Percentiles rank a stretch among this genome's conserved stretches.
phyloP scores from a whole-genome alignment of 2,113 vertebrate species.

The Poecilia latipinna region DNA sequence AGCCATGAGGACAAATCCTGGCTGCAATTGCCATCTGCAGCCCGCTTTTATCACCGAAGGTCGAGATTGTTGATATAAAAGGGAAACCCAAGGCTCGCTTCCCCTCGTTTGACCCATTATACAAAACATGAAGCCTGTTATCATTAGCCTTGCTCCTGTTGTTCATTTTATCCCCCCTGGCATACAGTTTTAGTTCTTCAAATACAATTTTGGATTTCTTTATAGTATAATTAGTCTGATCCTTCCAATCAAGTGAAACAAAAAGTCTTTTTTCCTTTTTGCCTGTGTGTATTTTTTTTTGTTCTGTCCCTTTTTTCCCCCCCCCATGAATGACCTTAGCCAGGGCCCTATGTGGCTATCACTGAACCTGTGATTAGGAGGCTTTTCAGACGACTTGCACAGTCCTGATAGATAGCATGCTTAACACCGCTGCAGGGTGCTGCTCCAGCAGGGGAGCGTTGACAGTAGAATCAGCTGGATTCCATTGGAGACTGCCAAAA shows the following conservation, averaged over 20 bases:
- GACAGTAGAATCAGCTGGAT: constrained; percentile 61
- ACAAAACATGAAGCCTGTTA: constrained; percentile 29
- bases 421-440: constrained; percentile 59
- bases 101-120: constrained; percentile 44
- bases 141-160: constrained; percentile 20
- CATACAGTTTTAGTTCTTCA: neutral
- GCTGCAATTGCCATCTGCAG: constrained; percentile 43
- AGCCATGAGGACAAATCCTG: constrained; percentile 45
- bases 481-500: constrained; percentile 57
- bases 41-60: constrained; percentile 34
- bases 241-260: neutral
- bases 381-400: constrained; percentile 60
- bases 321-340: constrained; percentile 45
- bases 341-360: constrained; percentile 33
- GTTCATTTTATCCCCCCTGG: neutral
- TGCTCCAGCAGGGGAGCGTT: constrained; percentile 32
- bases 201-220: neutral
- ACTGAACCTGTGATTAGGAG: constrained; percentile 65
- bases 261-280: neutral
- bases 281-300: constrained; percentile 20
- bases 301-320: constrained; percentile 19
- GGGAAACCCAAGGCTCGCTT: constrained; percentile 43
- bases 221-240: neutral
- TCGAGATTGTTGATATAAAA: constrained; percentile 45
- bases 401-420: constrained; percentile 53